Evolutionary conservation across 2,888 invertebrate species (phyloP).

Genomic region (Lamproptera curius): DNA sequence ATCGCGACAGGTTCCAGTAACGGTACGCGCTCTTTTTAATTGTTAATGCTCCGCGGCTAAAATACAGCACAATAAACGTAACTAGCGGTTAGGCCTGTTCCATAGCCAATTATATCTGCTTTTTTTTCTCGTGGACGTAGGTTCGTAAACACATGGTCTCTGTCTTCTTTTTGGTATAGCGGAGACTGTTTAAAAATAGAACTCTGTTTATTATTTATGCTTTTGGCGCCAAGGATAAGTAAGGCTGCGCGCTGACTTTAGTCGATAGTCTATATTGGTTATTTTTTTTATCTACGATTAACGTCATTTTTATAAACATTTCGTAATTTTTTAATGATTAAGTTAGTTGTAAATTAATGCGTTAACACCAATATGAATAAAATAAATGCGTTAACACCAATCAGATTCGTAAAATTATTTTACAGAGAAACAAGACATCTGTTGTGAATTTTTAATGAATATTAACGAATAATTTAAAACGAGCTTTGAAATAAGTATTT

Average conservation of each 20-base stretch:
- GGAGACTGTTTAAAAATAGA: constrained; percentile 25
- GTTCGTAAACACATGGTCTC: constrained; percentile 31
- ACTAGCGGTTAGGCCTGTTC: constrained; percentile 22
- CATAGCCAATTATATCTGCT: constrained; percentile 14
- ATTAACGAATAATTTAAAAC: too few relatives aligned
- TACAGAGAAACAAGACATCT: too few relatives aligned
- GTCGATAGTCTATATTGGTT: not conserved
- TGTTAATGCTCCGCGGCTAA: constrained; percentile 18
- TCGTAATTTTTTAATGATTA: too few relatives aligned
- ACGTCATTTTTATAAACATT: too few relatives aligned
- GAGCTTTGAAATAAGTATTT: too few relatives aligned
- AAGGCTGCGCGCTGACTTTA: constrained; percentile 3
- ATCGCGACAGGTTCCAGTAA: constrained; percentile 39
- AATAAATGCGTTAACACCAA: too few relatives aligned
- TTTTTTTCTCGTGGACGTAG: constrained; percentile 16
- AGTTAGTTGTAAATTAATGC: too few relatives aligned
- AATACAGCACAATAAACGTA: constrained; percentile 21
- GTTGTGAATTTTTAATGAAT: too few relatives aligned
- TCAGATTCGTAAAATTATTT: too few relatives aligned
- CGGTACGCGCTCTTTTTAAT: constrained; percentile 39
- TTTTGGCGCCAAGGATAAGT: constrained; percentile 18
- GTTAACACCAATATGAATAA: too few relatives aligned
- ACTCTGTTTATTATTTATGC: constrained; percentile 6
- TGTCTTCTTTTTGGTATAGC: constrained; percentile 33
- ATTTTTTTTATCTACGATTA: too few relatives aligned